Evolutionary conservation across 2,797 vertebrate genomes (phyloP).

Genomic region (Arremon aurantiirostris): DNA sequence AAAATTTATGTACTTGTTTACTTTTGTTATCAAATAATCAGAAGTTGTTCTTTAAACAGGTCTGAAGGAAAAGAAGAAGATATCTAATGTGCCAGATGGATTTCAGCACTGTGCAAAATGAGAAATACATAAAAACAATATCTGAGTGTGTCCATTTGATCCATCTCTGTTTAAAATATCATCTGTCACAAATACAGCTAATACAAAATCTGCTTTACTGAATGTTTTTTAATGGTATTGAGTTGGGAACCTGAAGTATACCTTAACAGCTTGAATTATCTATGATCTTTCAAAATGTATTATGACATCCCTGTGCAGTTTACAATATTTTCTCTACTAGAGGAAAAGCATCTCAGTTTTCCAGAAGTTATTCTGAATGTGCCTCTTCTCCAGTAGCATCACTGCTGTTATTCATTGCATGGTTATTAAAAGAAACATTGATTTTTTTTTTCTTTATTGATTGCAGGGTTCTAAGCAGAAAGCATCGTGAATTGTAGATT

Average conservation of each 20-base stretch:
- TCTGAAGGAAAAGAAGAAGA: not conserved
- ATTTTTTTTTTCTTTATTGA: constrained; percentile 52
- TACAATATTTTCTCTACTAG: not conserved
- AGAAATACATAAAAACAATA: not conserved
- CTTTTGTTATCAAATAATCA: not conserved
- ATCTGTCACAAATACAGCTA: not conserved
- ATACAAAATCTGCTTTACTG: not conserved
- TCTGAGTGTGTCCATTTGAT: not conserved
- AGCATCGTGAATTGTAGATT: constrained; percentile 18
- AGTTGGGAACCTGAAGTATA: not conserved
- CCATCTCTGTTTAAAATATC: not conserved
- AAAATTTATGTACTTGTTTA: not conserved
- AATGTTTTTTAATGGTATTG: not conserved
- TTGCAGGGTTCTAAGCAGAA: not conserved
- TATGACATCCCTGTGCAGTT: not conserved
- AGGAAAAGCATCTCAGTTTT: not conserved
- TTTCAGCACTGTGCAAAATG: not conserved
- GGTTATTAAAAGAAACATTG: constrained; percentile 61
- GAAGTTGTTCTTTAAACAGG: not conserved
- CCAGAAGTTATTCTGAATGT: not conserved
- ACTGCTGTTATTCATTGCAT: constrained; percentile 28
- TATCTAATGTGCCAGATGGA: not conserved
- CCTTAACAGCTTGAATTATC: not conserved
- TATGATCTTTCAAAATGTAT: not conserved
- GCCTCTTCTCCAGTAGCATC: not conserved